A percentile compares a stretch with the other conserved stretches of the same genome.
Evolutionary conservation across 1,140 invertebrate genomes (phyloP).

Genomic region (Neodiprion virginianus): DNA sequence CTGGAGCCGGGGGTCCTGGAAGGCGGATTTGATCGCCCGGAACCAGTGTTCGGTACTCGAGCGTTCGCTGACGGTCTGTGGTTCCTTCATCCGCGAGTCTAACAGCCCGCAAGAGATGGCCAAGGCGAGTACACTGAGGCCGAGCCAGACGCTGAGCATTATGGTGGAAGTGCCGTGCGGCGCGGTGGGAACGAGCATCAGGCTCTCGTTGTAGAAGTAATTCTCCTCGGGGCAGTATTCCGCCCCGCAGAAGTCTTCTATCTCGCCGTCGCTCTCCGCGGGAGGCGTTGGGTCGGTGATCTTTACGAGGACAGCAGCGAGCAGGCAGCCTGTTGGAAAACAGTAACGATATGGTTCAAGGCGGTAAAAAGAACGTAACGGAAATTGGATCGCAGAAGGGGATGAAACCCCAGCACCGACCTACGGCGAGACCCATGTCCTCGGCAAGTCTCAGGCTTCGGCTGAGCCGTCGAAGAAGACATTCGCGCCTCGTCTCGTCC

Average conservation of each 20-base stretch:
- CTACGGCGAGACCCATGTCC: conserved; percentile 51
- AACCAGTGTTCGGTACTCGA: conserved; percentile 38
- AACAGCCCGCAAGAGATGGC: conserved; percentile 63
- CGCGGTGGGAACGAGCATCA: conserved; percentile 51
- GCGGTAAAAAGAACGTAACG: neutral
- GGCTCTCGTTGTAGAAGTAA: conserved; percentile 43
- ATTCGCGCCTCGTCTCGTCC: conserved; percentile 56
- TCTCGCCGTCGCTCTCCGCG: conserved; percentile 30
- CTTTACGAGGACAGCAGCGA: conserved; percentile 47
- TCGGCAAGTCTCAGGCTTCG: conserved; percentile 52
- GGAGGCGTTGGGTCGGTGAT: conserved; percentile 38
- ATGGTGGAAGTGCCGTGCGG: conserved; percentile 57
- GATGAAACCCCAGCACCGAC: conserved; percentile 27
- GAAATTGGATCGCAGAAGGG: neutral
- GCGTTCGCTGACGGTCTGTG: conserved; percentile 46
- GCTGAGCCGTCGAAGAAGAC: conserved; percentile 49
- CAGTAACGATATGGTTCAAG: neutral
- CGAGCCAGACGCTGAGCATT: conserved; percentile 63
- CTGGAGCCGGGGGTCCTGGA: conserved; percentile 64
- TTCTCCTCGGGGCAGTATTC: conserved; percentile 52
- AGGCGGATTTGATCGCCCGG: conserved; percentile 52
- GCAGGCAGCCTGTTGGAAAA: conserved; percentile 44
- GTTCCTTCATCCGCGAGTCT: conserved; percentile 57
- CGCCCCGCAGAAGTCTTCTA: conserved; percentile 48
- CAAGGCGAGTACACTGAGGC: conserved; percentile 62